Evolutionary conservation across 2,888 invertebrate species (phyloP), one percentile per base, ranked within the genome.

Genomic region (Dendrolimus houi): DNA sequence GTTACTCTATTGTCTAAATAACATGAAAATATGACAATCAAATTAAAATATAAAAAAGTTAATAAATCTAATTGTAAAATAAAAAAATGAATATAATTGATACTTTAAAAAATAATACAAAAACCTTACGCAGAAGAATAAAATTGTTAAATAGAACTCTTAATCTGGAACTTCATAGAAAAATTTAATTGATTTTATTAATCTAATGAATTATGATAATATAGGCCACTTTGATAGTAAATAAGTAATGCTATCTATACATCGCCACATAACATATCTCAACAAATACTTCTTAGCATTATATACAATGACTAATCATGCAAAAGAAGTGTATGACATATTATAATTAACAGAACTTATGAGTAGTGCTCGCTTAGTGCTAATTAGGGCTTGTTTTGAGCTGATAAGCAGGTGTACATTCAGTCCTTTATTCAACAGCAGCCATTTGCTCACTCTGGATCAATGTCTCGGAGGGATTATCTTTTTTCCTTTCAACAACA

Each of bases 61-160:
- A 72, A 69, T 74, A 71, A 74, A 69, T 66, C 29, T 56, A 57
- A 67, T 70, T 69, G 69, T 74, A 75, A 74, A 77, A 75, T 62
- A 75, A 77, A 75, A 74, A 72, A 70, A 71, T 71, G 67, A 67
- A 71, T 64, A 72, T 70, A 68, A 83, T 85, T 83, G 87, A 89
- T 88, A 87, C 86, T 88, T 80, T 78, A 70, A 12, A 47, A 80
- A 81, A 77, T 85, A 85, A 88, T 87, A 87, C 83, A 87, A 85
- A 82, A 81, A 79, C 79, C 79, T 76, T 71, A 68, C 71, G 71
- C 69, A 70, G 74, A 55, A 53, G 64, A 63, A 79, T 77, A 81
- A 77, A 78, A 73, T 69, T 79, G 77, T 83, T 84, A 83, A 78
- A 87, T 81, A 85, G 73, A 83, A 79, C 74, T 85, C 82, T 83